Evolutionary conservation across 2,113 vertebrate species (phyloP), one percentile per base, ranked within the genome.

Genomic region (Hydrolagus affinis): DNA sequence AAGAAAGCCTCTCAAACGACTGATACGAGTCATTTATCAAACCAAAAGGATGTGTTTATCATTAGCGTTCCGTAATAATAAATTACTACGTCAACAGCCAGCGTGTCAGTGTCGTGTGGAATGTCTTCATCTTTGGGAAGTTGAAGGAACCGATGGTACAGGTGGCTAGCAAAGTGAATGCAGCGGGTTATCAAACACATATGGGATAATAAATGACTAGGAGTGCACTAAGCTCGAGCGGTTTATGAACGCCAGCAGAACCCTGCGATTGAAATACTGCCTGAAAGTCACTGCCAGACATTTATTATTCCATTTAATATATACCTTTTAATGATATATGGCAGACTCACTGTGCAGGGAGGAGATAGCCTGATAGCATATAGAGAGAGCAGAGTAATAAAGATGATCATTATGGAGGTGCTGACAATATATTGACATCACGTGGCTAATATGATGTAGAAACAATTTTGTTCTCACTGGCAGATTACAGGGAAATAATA

Each of bases 211-310:
- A 66, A 83, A 83, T 83, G 78, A 62, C 25, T 32, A 23, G 66
- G 23, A 66, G 78, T 12, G 32, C 19, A 60, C 60, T 83, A 64
- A 66, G 78, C 78, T 83, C 19, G 78, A 66, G 78, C 28, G 66
- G 78, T 83, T 83, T 83, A 83, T 83, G 78, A 83, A 83, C 66
- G 78, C 66, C 78, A 83, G 78, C 64, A 66, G 78, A 83, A 83
- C 78, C 78, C 78, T 62, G 66, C 64, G 78, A 83, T 83, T 83
- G 78, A 83, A 83, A 66, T 83, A 83, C 78, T 83, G 62, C 78
- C 78, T 83, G 17, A 66, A 83, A 83, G 78, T 83, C 60, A 66
- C 23, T 83, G 59, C 14, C 62, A 64, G 78, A 66, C 78, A 66
- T 83, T 83, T 83, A 83, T 83, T 83, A 83, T 83, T 83, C 66